Evolutionary conservation across 2,113 vertebrate genomes (phyloP).

Genomic region (Corythoichthys haematopterus): DNA sequence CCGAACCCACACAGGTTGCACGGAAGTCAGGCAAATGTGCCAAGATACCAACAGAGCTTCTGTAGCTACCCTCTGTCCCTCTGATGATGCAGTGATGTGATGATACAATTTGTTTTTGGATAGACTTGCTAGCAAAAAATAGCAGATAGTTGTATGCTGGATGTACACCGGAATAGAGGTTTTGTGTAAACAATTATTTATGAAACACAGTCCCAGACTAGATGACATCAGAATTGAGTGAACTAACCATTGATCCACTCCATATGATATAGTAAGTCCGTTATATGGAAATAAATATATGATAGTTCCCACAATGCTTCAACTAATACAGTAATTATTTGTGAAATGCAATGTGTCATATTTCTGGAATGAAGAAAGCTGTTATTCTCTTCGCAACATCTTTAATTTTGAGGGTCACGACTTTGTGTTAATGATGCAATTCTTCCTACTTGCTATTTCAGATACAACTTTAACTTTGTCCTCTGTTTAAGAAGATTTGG

Average conservation of each 20-base stretch:
- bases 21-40: too few species aligned
- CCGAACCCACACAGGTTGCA: too few species aligned
- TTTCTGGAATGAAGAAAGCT: background rate
- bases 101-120: too few species aligned
- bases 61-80: too few species aligned
- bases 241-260: background rate
- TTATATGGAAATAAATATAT: background rate
- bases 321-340: background rate
- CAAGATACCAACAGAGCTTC: too few species aligned
- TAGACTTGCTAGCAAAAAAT: too few species aligned
- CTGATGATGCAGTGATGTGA: too few species aligned
- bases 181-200: too few species aligned
- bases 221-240: background rate
- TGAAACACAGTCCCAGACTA: too few species aligned
- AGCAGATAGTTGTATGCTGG: too few species aligned
- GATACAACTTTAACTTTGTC: slow-evolving; percentile 31
- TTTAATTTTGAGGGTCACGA: slow-evolving; percentile 24
- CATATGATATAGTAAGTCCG: background rate
- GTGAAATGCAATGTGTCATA: background rate
- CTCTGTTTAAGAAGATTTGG: slow-evolving; percentile 33
- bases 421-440: slow-evolving; percentile 30
- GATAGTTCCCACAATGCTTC: background rate
- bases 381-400: slow-evolving; percentile 10
- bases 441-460: slow-evolving; percentile 52
- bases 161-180: too few species aligned